A percentile compares a stretch with the other conserved stretches of the same genome.
Evolutionary conservation across 1,140 invertebrate species (phyloP).

Genomic region (Neodiprion pinetum): DNA sequence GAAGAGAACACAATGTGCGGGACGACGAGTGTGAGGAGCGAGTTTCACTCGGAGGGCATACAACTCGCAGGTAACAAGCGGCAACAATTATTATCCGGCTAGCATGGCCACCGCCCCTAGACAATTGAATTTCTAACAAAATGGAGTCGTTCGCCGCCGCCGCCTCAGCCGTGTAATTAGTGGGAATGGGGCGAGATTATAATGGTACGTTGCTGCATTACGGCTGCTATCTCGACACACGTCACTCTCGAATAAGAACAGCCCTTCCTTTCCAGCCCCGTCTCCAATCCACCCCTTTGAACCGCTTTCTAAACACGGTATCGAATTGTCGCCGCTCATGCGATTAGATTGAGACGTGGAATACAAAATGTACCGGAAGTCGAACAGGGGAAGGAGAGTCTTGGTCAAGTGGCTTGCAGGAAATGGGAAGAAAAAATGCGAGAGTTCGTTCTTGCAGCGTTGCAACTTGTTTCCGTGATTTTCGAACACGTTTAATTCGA

Average conservation of each 20-base stretch:
- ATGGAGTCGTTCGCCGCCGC: background rate
- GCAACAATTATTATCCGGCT: background rate
- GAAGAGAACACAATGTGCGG: too few species aligned
- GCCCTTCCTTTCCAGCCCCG: background rate
- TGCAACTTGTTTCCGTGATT: too few species aligned
- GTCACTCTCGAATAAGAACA: background rate
- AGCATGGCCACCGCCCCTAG: background rate
- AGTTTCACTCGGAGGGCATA: background rate
- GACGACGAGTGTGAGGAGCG: too few species aligned
- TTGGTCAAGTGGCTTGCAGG: too few species aligned
- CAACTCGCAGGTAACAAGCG: background rate
- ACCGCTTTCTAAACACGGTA: too few species aligned
- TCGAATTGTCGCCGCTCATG: too few species aligned
- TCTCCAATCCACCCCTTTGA: background rate
- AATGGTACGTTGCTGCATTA: background rate
- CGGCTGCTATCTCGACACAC: background rate
- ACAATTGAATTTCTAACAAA: conserved; percentile 2
- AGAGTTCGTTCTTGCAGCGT: too few species aligned
- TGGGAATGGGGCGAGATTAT: background rate
- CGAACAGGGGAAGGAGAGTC: too few species aligned
- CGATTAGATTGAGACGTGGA: too few species aligned
- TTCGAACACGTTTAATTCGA: too few species aligned
- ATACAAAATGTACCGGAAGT: too few species aligned
- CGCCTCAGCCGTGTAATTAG: conserved; percentile 1
- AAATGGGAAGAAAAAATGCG: too few species aligned